Evolutionary conservation across 2,797 vertebrate genomes (phyloP).

Genomic region (Linurgus olivaceus): DNA sequence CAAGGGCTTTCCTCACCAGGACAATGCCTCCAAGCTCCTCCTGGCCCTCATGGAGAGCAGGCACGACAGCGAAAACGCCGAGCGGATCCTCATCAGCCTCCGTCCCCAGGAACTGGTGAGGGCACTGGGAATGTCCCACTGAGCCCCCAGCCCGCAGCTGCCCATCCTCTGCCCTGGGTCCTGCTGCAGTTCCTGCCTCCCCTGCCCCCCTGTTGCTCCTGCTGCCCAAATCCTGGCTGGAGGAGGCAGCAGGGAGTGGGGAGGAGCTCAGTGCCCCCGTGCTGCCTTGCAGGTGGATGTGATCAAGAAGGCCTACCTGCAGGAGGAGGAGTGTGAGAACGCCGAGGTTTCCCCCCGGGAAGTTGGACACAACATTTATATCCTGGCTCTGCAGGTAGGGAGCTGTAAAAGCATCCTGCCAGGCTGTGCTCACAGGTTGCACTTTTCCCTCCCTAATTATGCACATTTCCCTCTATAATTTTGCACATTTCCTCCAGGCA

Average conservation of each 20-base stretch:
- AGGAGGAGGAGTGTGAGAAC: slow-evolving; percentile 88
- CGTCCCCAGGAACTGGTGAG: slow-evolving; percentile 91
- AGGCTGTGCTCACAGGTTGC: not conserved
- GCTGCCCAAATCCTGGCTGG: not conserved
- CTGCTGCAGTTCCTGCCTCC: not conserved
- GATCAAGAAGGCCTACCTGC: slow-evolving; percentile 92
- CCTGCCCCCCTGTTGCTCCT: not conserved
- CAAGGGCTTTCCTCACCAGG: slow-evolving; percentile 70
- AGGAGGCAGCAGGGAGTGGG: not conserved
- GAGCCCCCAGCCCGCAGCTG: not conserved
- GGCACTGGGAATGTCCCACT: not conserved
- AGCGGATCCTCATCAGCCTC: slow-evolving; percentile 96
- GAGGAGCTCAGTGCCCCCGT: not conserved
- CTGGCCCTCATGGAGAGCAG: slow-evolving; percentile 96
- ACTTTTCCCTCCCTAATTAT: not conserved
- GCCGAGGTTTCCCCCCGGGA: slow-evolving; percentile 89
- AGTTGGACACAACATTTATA: slow-evolving; percentile 98
- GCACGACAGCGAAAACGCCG: slow-evolving; percentile 93
- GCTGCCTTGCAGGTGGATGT: slow-evolving; percentile 84
- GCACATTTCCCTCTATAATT: not conserved
- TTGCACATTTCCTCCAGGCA: not conserved
- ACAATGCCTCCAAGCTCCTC: slow-evolving; percentile 96
- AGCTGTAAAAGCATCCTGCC: not conserved
- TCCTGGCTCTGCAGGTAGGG: slow-evolving; percentile 91
- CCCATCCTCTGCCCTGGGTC: not conserved